Conservation (phyloP, 2,797 vertebrate species). For the Tadarida brasiliensis region DNA sequence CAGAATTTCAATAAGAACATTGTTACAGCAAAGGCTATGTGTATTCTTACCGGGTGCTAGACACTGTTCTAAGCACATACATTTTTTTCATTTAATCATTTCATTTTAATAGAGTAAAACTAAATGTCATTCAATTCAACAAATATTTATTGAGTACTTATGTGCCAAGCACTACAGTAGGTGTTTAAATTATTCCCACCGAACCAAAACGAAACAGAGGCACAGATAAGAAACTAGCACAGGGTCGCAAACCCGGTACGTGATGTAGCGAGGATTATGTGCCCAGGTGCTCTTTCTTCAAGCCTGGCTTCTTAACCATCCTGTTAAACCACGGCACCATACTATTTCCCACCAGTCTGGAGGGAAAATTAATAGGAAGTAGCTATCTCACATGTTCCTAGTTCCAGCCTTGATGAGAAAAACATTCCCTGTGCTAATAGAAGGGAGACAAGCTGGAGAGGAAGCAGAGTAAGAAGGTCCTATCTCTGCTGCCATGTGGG, state of each 20-base stretch:
- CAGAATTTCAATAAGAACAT: neutral
- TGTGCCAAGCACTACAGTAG: neutral
- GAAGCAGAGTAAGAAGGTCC: neutral
- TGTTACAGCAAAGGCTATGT: neutral
- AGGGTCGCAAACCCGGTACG: neutral
- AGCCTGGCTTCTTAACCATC: neutral
- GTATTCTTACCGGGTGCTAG: neutral
- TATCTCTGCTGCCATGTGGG: neutral
- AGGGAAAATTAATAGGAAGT: neutral
- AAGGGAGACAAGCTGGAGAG: neutral
- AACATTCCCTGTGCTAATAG: neutral
- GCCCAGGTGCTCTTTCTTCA: neutral
- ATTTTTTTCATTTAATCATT: constrained; percentile 38
- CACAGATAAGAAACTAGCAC: neutral
- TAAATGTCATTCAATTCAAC: constrained; percentile 19
- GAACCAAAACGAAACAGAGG: constrained; percentile 25
- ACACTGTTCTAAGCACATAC: neutral
- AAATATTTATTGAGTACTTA: constrained; percentile 6
- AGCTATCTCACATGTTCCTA: neutral
- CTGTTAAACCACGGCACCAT: neutral
- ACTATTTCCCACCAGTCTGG: neutral
- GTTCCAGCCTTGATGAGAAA: neutral
- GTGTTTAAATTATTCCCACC: neutral
- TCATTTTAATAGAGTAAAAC: constrained; percentile 42
- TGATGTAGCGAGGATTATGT: neutral